Conservation (phyloP, 1,140 invertebrate species). For the Nymphalis io region DNA sequence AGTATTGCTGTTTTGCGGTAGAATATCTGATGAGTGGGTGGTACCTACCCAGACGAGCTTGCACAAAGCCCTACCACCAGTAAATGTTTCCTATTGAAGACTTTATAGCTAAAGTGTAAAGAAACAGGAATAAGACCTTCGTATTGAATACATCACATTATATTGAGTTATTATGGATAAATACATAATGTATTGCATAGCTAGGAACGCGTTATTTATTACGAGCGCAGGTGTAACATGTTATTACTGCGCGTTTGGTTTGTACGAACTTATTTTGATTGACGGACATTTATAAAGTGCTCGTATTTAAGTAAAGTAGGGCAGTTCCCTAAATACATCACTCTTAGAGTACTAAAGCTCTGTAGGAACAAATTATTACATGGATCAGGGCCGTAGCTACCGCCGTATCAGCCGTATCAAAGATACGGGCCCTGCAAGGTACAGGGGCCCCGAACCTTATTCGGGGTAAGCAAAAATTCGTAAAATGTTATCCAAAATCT, state of each 20-base stretch:
- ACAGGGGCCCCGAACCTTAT: too few relatives aligned
- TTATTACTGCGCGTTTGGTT: slow-evolving; percentile 8
- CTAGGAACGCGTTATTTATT: slow-evolving; percentile 8
- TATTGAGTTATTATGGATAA: slow-evolving; percentile 39
- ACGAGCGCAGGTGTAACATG: not conserved
- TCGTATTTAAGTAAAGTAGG: not conserved
- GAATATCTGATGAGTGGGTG: too few relatives aligned
- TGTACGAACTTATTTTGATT: not conserved
- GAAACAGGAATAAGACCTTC: slow-evolving; percentile 28
- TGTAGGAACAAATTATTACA: too few relatives aligned
- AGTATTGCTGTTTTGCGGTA: too few relatives aligned
- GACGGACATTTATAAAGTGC: slow-evolving; percentile 4
- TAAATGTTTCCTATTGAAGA: not conserved
- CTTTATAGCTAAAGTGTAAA: not conserved
- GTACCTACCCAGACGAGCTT: too few relatives aligned
- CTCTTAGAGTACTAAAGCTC: too few relatives aligned
- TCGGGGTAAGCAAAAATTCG: too few relatives aligned
- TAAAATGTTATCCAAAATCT: too few relatives aligned
- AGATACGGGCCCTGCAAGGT: too few relatives aligned
- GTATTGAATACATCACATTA: slow-evolving; percentile 34
- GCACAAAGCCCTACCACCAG: too few relatives aligned
- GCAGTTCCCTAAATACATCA: not conserved
- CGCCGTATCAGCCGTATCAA: too few relatives aligned
- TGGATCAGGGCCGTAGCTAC: too few relatives aligned
- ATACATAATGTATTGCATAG: slow-evolving; percentile 27